Evolutionary conservation across 2,888 invertebrate species (phyloP).

Genomic region (Nomada ferruginata): DNA sequence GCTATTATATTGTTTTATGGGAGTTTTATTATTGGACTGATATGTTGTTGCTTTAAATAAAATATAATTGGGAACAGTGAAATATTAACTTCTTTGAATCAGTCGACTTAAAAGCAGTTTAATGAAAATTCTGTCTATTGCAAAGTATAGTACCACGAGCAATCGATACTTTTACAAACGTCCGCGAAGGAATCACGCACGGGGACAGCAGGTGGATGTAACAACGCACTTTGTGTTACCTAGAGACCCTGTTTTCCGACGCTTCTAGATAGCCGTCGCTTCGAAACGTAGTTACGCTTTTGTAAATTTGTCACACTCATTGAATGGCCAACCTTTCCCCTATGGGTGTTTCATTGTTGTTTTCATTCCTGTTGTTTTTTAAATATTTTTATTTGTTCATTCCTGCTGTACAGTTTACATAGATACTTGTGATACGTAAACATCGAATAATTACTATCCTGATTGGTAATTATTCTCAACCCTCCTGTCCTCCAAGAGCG

Average conservation of each 20-base stretch:
- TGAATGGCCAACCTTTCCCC: constrained; percentile 12
- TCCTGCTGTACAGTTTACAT: background rate
- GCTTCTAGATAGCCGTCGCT: constrained; percentile 45
- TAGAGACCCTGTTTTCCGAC: constrained; percentile 8
- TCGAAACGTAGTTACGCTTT: constrained; percentile 26
- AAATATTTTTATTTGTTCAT: background rate
- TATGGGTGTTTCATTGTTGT: constrained; percentile 22
- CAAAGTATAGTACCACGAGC: background rate
- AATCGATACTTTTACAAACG: constrained; percentile 17
- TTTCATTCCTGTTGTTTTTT: constrained; percentile 19
- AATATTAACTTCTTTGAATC: too few species aligned
- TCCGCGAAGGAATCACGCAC: constrained; percentile 27
- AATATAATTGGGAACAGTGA: too few species aligned
- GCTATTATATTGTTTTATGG: too few species aligned
- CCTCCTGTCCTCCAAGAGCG: constrained; percentile 27
- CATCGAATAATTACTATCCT: background rate
- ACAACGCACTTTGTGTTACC: constrained; percentile 35
- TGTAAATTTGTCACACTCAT: constrained; percentile 15
- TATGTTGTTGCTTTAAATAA: too few species aligned
- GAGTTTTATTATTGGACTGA: too few species aligned
- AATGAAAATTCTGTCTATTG: too few species aligned
- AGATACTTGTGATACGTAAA: background rate
- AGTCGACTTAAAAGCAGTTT: too few species aligned
- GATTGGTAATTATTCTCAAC: background rate
- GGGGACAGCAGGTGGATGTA: constrained; percentile 60